Conservation (phyloP, 2,888 invertebrate species). For the Coelinius sp. region DNA sequence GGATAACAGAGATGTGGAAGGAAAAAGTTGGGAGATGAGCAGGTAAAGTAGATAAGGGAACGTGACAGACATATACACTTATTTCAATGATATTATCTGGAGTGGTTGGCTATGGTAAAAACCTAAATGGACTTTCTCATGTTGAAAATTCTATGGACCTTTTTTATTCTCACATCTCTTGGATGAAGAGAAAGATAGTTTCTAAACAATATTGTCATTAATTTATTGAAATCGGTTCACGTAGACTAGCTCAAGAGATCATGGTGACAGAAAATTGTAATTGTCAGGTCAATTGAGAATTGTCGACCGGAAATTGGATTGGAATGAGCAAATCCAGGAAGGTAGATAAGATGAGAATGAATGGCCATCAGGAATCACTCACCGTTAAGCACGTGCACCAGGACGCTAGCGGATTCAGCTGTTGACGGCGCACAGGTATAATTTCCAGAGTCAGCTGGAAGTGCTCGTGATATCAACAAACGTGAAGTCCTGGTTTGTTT, state of each 20-base stretch:
- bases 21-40: slow-evolving; percentile 34
- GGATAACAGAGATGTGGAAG: slow-evolving; percentile 38
- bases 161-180: background rate
- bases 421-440: slow-evolving; percentile 78
- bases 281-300: slow-evolving; percentile 23
- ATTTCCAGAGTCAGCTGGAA: slow-evolving; percentile 77
- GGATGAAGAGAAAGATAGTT: slow-evolving; percentile 2
- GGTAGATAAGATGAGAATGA: slow-evolving; percentile 34
- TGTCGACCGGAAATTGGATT: slow-evolving; percentile 28
- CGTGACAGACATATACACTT: slow-evolving; percentile 24
- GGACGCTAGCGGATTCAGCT: slow-evolving; percentile 84
- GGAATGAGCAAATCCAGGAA: slow-evolving; percentile 13
- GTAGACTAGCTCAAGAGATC: background rate
- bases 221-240: too few relatives aligned
- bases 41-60: slow-evolving; percentile 23
- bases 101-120: background rate
- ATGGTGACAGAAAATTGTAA: background rate
- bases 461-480: slow-evolving; percentile 75
- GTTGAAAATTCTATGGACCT: background rate
- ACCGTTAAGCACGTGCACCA: slow-evolving; percentile 87
- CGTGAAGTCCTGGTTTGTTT: slow-evolving; percentile 72
- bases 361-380: slow-evolving; percentile 63
- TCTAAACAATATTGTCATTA: too few relatives aligned
- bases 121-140: slow-evolving; percentile 7
- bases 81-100: slow-evolving; percentile 7